Conservation (phyloP, 2,797 vertebrate species). For the Echiichthys vipera region DNA sequence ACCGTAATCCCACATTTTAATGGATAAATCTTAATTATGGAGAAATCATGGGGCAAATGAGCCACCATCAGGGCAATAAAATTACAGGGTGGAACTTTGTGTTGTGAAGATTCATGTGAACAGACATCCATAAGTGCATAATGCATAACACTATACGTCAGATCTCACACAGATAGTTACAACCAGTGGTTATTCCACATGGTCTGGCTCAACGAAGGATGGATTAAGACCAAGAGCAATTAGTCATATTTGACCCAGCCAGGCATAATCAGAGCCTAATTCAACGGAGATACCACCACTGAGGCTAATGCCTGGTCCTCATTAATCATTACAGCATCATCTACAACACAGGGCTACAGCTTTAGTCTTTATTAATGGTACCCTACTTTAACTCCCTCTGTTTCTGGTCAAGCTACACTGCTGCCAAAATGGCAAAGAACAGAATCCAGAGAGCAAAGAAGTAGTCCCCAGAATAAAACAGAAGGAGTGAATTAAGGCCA, state of each 20-base stretch:
- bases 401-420: conserved; percentile 53
- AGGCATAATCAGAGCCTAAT: conserved; percentile 76
- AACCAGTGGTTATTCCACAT: conserved; percentile 33
- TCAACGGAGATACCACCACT: conserved; percentile 76
- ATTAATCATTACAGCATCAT: conserved; percentile 78
- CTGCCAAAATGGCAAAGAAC: conserved; percentile 37
- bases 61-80: conserved; percentile 47
- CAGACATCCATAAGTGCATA: conserved; percentile 11
- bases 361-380: conserved; percentile 68
- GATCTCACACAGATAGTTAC: conserved; percentile 32
- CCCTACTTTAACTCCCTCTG: conserved; percentile 56
- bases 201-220: conserved; percentile 57
- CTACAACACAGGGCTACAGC: conserved; percentile 43
- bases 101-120: conserved; percentile 40
- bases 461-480: conserved; percentile 7
- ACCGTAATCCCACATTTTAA: conserved; percentile 59
- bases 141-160: conserved; percentile 9
- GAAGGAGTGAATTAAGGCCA: conserved; percentile 11
- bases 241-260: conserved; percentile 76
- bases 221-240: conserved; percentile 67
- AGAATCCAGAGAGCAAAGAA: conserved; percentile 42
- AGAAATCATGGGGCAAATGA: conserved; percentile 51
- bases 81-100: conserved; percentile 39
- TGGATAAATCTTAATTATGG: conserved; percentile 73
- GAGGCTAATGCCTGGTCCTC: conserved; percentile 60